Conservation (phyloP, 1,140 invertebrate species). For the Bombus confusus region DNA sequence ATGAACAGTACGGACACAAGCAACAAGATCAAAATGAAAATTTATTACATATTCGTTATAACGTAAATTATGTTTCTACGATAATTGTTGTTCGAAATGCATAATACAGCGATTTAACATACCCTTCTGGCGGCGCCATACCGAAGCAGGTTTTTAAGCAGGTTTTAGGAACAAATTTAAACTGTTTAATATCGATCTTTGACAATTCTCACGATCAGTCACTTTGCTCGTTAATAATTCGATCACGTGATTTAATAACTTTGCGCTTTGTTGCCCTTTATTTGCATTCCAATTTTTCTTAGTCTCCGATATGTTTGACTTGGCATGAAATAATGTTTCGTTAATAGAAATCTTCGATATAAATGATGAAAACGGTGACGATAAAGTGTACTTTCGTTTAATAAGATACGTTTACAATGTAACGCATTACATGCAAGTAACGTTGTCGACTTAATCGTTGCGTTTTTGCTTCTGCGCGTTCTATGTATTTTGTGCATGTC, state of each 20-base stretch:
- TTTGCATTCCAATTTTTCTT: no score
- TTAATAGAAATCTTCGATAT: background rate
- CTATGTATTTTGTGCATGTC: no score
- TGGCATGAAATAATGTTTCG: background rate
- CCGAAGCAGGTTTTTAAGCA: constrained; percentile 24
- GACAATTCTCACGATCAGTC: background rate
- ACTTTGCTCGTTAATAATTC: background rate
- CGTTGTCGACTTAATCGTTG: background rate
- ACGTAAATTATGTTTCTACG: background rate
- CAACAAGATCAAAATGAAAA: background rate
- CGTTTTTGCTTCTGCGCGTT: background rate
- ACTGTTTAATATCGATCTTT: background rate
- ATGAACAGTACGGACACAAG: no score
- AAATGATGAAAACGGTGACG: background rate
- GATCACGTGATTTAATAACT: background rate
- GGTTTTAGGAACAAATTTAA: background rate
- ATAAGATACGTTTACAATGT: background rate
- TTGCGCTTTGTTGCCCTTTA: background rate
- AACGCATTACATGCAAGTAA: background rate
- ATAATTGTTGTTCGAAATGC: background rate
- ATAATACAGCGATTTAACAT: background rate
- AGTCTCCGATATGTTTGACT: background rate
- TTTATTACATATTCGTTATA: background rate
- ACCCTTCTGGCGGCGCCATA: constrained; percentile 15
- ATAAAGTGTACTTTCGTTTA: background rate